Conservation (phyloP, 2,113 vertebrate genomes). For the Podilymbus podiceps region DNA sequence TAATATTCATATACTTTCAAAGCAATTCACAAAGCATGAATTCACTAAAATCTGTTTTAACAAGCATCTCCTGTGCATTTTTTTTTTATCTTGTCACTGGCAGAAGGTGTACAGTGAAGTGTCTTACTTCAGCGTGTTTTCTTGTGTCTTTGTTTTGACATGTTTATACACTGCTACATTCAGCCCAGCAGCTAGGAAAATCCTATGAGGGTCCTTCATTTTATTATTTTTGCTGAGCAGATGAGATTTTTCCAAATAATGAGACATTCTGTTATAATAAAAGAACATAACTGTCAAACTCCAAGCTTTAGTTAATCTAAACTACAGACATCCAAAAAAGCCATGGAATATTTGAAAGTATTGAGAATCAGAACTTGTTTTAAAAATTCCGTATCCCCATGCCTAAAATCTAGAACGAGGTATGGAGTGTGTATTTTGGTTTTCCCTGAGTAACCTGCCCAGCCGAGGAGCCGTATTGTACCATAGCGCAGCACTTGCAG, state of each 20-base stretch:
- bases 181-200: background rate
- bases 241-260: background rate
- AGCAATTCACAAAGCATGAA: background rate
- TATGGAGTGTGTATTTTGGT: background rate
- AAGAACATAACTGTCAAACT: background rate
- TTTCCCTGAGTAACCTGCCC: background rate
- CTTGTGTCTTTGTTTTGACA: background rate
- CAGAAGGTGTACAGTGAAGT: background rate
- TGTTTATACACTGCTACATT: background rate
- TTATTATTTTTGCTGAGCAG: conserved; percentile 22
- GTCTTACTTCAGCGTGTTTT: conserved; percentile 1
- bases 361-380: background rate
- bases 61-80: background rate
- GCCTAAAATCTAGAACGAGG: background rate
- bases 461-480: background rate
- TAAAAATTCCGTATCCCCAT: background rate
- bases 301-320: background rate
- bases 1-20: background rate
- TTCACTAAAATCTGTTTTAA: background rate
- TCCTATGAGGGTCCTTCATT: background rate
- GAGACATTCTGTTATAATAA: background rate
- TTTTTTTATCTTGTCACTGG: background rate
- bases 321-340: background rate
- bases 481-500: background rate
- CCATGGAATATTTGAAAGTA: background rate